Conservation (phyloP, 2,113 vertebrate genomes). For the Hirundichthys speculiger region DNA sequence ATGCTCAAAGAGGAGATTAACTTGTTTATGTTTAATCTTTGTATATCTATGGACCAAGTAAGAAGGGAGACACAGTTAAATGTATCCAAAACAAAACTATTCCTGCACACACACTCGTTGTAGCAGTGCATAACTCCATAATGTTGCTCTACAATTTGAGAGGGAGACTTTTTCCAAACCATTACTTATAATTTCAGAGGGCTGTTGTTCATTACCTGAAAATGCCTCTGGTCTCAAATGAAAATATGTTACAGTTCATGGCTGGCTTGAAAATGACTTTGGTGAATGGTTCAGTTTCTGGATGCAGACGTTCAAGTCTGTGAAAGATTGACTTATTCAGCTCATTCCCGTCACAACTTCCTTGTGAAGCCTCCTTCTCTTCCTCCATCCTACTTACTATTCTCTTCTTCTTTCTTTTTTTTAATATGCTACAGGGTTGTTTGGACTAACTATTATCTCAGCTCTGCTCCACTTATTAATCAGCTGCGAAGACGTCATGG, state of each 20-base stretch:
- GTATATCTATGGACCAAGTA: constrained; percentile 26
- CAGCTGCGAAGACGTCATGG: too few species aligned
- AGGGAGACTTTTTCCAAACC: constrained; percentile 44
- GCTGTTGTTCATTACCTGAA: constrained; percentile 60
- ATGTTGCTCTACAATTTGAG: constrained; percentile 28
- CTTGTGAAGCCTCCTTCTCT: constrained; percentile 9
- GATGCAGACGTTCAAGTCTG: constrained; percentile 49
- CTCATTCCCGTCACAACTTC: constrained; percentile 6
- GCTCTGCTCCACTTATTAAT: too few species aligned
- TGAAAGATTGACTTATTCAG: constrained; percentile 54
- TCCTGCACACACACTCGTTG: constrained; percentile 28
- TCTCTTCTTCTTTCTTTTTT: too few species aligned
- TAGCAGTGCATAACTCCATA: constrained; percentile 25
- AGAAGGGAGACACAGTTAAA: constrained; percentile 6
- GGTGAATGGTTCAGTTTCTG: constrained; percentile 43
- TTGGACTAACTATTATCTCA: too few species aligned
- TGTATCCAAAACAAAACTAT: constrained; percentile 21
- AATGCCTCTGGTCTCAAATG: constrained; percentile 36
- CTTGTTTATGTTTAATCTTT: constrained; percentile 15
- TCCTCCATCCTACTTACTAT: background rate
- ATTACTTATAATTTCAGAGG: constrained; percentile 60
- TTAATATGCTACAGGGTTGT: too few species aligned
- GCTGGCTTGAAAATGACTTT: constrained; percentile 42
- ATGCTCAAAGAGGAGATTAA: background rate
- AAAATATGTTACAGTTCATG: constrained; percentile 28